Evolutionary conservation across 2,888 invertebrate genomes (phyloP).

Genomic region (Hartigia nigra): DNA sequence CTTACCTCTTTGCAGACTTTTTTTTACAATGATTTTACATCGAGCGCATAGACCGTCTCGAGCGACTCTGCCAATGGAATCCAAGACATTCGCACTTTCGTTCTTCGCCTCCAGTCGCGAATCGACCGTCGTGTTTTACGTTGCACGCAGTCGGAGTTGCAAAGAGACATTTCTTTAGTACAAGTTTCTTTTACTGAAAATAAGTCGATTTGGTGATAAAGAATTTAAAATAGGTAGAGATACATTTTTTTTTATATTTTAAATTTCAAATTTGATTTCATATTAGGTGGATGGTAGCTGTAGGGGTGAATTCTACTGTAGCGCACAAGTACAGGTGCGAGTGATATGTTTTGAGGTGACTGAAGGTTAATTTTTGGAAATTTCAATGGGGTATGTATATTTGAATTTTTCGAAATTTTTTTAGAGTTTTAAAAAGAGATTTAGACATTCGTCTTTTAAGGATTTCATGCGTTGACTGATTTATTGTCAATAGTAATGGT

Average conservation of each 20-base stretch:
- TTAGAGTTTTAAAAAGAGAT: not conserved
- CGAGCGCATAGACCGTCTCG: not conserved
- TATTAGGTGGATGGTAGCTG: not conserved
- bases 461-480: no score
- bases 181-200: not conserved
- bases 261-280: no score
- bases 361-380: not conserved
- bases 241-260: not conserved
- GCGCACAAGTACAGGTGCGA: not conserved
- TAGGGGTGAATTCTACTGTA: not conserved
- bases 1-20: not conserved
- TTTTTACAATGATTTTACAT: not conserved
- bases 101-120: not conserved
- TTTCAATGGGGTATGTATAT: not conserved
- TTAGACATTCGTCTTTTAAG: not conserved
- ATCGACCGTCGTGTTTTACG: not conserved
- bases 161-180: not conserved
- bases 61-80: not conserved
- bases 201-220: not conserved
- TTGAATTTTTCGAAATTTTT: not conserved
- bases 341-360: not conserved
- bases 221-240: not conserved
- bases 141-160: not conserved
- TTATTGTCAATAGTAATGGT: not conserved
- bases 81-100: not conserved